Evolutionary conservation across 1,140 invertebrate species (phyloP).

Genomic region (Pentalonia nigronervosa): DNA sequence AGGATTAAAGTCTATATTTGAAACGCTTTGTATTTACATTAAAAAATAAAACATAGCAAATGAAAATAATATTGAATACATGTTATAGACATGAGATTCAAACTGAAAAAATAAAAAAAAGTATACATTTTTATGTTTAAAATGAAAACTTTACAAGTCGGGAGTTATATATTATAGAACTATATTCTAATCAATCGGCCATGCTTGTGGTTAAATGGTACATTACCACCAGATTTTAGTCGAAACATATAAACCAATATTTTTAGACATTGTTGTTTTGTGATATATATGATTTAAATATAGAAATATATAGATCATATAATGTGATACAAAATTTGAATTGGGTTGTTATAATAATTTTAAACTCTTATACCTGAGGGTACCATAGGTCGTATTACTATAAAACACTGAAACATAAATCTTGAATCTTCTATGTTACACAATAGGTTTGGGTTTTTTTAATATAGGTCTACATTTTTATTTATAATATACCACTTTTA

Average conservation of each 20-base stretch:
- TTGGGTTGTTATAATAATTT: background rate
- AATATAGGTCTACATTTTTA: background rate
- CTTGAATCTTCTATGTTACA: background rate
- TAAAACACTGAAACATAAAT: background rate
- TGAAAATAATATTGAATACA: background rate
- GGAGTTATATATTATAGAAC: background rate
- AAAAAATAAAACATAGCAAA: background rate
- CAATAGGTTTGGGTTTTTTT: background rate
- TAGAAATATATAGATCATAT: background rate
- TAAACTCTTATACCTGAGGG: background rate
- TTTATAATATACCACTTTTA: background rate
- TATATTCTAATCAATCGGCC: background rate
- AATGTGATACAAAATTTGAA: background rate
- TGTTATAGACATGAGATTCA: background rate
- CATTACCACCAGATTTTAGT: background rate
- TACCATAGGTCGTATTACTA: background rate
- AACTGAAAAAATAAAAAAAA: background rate
- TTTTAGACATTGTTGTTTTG: background rate
- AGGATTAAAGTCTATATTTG: background rate
- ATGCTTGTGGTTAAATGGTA: background rate
- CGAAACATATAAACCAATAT: background rate
- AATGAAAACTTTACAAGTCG: background rate
- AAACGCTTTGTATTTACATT: background rate
- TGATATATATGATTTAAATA: constrained; percentile 1
- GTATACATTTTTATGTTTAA: background rate